Conservation (phyloP, 2,797 vertebrate genomes). For the Sebastes iracundus region DNA sequence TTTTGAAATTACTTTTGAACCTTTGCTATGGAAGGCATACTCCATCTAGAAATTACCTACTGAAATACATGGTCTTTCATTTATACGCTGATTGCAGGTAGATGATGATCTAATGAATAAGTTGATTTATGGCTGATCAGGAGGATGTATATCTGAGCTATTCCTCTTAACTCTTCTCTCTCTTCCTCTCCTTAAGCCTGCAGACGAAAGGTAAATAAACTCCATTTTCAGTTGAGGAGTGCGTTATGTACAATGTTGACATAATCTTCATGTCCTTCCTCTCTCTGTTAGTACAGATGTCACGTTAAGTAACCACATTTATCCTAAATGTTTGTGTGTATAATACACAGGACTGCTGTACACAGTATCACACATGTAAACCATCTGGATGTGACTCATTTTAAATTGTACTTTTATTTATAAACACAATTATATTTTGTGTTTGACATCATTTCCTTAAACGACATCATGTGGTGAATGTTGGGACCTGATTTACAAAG, state of each 20-base stretch:
- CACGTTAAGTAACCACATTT: conserved; percentile 10
- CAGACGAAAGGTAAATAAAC: conserved; percentile 68
- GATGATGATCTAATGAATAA: background rate
- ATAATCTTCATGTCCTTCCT: conserved; percentile 13
- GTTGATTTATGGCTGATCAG: background rate
- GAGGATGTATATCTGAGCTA: background rate
- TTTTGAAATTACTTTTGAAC: background rate
- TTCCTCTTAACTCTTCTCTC: conserved; percentile 29
- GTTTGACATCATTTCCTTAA: conserved; percentile 14
- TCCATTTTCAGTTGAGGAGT: conserved; percentile 1
- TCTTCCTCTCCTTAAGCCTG: conserved; percentile 46
- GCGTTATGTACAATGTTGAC: conserved; percentile 37
- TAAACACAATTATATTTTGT: conserved; percentile 18
- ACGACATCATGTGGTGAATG: background rate
- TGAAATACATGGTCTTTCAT: background rate
- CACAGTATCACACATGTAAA: background rate
- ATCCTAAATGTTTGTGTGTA: conserved; percentile 29
- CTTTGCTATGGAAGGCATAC: too few relatives aligned
- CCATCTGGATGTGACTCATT: conserved; percentile 19
- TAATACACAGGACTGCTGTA: conserved; percentile 23
- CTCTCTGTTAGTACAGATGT: conserved; percentile 29
- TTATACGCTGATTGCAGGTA: background rate
- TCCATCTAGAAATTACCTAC: too few relatives aligned
- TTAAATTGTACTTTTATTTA: background rate
- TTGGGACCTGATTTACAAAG: background rate